Percentiles rank a stretch among this genome's conserved stretches.
These are phyloP conservation scores for Microctonus aethiopoides DNA, from an alignment of 2,888 invertebrate species.

Conservation along the genomic window DNA sequence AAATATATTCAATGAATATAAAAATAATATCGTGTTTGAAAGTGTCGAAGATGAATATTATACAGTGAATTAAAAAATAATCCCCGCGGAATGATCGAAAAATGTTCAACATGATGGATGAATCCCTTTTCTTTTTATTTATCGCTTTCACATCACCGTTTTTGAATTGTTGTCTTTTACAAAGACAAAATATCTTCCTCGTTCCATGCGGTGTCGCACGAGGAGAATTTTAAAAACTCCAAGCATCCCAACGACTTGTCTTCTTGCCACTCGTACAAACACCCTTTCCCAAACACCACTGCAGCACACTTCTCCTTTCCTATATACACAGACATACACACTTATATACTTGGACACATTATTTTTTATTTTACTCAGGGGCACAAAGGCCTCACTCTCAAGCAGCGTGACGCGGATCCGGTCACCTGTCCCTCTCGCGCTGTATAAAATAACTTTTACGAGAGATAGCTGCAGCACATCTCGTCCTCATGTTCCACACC, in stretches of 20 bases:
- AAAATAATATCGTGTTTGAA: no score
- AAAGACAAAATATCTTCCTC: slow-evolving; percentile 2
- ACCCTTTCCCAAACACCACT: slow-evolving; percentile 10
- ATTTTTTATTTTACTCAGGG: slow-evolving; percentile 26
- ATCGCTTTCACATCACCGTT: not conserved
- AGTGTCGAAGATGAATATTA: no score
- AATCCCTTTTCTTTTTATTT: not conserved
- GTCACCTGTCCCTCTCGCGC: slow-evolving; percentile 58
- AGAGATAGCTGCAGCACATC: slow-evolving; percentile 40
- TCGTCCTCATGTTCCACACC: slow-evolving; percentile 20
- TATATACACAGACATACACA: slow-evolving; percentile 26
- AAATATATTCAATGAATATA: no score
- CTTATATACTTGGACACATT: slow-evolving; percentile 24
- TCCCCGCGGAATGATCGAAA: no score
- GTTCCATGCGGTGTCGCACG: not conserved
- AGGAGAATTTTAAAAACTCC: slow-evolving; percentile 38
- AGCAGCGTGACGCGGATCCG: slow-evolving; percentile 43
- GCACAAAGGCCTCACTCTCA: slow-evolving; percentile 38
- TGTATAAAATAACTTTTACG: slow-evolving; percentile 64
- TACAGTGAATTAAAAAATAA: no score
- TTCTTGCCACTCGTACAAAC: slow-evolving; percentile 33
- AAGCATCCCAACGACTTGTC: slow-evolving; percentile 36
- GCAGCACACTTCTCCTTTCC: slow-evolving; percentile 25
- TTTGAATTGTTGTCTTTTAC: slow-evolving; percentile 6
- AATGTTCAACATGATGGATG: not conserved